phyloP scores from a whole-genome alignment of 2,888 invertebrate species.

The Oscheius sp. region DNA sequence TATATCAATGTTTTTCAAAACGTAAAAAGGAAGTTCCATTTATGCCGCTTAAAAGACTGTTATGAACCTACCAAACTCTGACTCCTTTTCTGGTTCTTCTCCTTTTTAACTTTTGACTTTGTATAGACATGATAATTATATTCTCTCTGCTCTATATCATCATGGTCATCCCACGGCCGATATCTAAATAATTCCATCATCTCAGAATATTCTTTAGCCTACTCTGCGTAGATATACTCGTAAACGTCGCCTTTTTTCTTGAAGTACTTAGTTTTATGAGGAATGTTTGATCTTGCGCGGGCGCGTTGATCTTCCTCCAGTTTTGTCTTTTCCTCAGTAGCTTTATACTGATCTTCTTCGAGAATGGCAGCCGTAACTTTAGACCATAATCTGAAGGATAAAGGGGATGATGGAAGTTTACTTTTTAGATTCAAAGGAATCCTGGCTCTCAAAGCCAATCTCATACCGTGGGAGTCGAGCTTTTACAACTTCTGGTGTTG shows the following conservation, averaged over 20 bases:
- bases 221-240: conserved; percentile 82
- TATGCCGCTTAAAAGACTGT: not conserved
- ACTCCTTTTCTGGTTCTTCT: conserved; percentile 10
- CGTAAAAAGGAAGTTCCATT: not conserved
- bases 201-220: conserved; percentile 47
- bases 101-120: not conserved
- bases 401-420: conserved; percentile 38
- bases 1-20: not conserved
- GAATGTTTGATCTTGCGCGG: conserved; percentile 77
- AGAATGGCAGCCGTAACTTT: conserved; percentile 86
- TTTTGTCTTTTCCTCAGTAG: conserved; percentile 88
- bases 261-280: conserved; percentile 76
- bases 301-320: conserved; percentile 78
- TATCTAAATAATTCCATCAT: conserved; percentile 71
- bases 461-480: conserved; percentile 82
- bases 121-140: conserved; percentile 50
- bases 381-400: conserved; percentile 78
- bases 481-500: conserved; percentile 79
- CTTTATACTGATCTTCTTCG: conserved; percentile 83
- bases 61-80: conserved; percentile 6
- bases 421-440: conserved; percentile 84
- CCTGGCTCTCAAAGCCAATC: conserved; percentile 82
- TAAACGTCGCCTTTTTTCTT: conserved; percentile 78
- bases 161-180: conserved; percentile 87
- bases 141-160: conserved; percentile 87